Conservation (phyloP, 2,797 vertebrate species). For the Myiothlypis chrysogaster region DNA sequence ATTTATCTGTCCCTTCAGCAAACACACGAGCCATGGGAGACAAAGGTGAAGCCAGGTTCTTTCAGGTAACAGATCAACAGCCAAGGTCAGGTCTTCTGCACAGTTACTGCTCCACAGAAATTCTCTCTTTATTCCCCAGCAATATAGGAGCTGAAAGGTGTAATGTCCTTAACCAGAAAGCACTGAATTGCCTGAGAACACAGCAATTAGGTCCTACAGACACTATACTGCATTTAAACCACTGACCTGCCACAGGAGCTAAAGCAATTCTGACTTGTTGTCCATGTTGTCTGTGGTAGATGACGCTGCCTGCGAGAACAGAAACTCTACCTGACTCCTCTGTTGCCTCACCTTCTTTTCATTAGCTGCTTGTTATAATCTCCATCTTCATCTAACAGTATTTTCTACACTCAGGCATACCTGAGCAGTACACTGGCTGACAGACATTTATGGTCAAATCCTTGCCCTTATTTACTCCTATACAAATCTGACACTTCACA, state of each 20-base stretch:
- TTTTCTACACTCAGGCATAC: not conserved
- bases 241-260: not conserved
- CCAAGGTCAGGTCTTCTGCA: slow-evolving; percentile 6
- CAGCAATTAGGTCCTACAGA: not conserved
- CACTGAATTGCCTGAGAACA: not conserved
- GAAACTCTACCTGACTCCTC: not conserved
- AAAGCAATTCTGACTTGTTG: not conserved
- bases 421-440: not conserved
- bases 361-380: not conserved
- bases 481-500: not conserved
- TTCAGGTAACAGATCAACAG: not conserved
- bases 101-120: not conserved
- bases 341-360: not conserved
- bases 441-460: not conserved
- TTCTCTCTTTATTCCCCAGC: not conserved
- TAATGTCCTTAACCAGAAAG: not conserved
- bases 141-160: not conserved
- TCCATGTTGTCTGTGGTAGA: not conserved
- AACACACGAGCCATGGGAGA: not conserved
- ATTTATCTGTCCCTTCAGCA: slow-evolving; percentile 1
- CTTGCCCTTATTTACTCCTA: not conserved
- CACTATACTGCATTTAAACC: not conserved
- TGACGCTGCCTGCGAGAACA: not conserved
- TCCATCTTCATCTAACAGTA: not conserved
- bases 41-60: not conserved